Percentiles rank a stretch among this genome's conserved stretches.
These are phyloP conservation scores for Eleginops maclovinus DNA, from an alignment of 2,113 vertebrate genomes.

Conservation along the genomic window DNA sequence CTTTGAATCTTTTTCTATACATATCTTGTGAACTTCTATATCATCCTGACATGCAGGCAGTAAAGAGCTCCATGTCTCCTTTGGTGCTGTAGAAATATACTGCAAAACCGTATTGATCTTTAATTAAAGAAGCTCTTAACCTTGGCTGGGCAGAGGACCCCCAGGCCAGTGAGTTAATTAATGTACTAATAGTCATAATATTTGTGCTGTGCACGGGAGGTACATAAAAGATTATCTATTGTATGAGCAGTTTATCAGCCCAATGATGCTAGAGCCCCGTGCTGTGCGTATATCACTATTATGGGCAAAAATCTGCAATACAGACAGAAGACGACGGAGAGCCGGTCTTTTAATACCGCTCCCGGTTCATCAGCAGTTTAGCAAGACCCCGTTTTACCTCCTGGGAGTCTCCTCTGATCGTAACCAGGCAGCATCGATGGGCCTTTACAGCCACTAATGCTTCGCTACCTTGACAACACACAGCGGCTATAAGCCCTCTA, in stretches of 20 bases:
- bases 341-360: conserved; percentile 74
- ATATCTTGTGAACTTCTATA: conserved; percentile 63
- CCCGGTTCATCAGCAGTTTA: conserved; percentile 79
- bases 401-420: conserved; percentile 70
- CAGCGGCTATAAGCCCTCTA: conserved; percentile 64
- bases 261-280: conserved; percentile 83
- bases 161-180: conserved; percentile 85
- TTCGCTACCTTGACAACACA: conserved; percentile 71
- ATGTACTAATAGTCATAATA: conserved; percentile 89
- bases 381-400: conserved; percentile 66
- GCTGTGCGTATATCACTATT: conserved; percentile 86
- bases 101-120: conserved; percentile 86
- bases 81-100: conserved; percentile 80
- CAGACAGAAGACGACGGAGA: conserved; percentile 73
- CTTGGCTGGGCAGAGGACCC: conserved; percentile 82
- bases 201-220: conserved; percentile 87
- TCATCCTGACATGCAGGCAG: conserved; percentile 69
- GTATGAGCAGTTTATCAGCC: conserved; percentile 86
- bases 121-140: conserved; percentile 90
- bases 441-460: conserved; percentile 68
- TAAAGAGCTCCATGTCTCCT: conserved; percentile 76
- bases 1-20: conserved; percentile 51
- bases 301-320: conserved; percentile 83
- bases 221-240: conserved; percentile 90
- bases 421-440: conserved; percentile 69